Conservation (phyloP, 2,113 vertebrate species). For the Nannobrachium achirus region DNA sequence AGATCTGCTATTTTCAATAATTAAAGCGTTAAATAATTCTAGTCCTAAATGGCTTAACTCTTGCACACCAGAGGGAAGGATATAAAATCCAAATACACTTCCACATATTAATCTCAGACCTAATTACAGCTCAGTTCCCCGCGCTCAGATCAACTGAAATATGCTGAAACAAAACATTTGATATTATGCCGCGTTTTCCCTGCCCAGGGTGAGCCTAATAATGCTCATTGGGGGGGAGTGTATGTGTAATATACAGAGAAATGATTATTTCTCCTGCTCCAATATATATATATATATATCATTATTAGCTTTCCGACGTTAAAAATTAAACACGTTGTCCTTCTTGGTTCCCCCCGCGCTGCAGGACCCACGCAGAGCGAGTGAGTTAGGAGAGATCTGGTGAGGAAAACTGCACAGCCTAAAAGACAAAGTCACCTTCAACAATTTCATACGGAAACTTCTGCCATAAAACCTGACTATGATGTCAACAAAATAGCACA, state of each 20-base stretch:
- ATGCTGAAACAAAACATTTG: constrained; percentile 71
- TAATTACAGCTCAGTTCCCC: constrained; percentile 82
- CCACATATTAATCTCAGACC: constrained; percentile 77
- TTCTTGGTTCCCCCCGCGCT: neutral
- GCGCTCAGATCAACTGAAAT: constrained; percentile 79
- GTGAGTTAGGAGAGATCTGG: neutral
- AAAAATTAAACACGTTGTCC: neutral
- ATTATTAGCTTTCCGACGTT: neutral
- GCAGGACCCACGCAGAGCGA: neutral
- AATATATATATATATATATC: too few species aligned
- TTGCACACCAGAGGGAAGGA: constrained; percentile 71
- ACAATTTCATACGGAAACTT: constrained; percentile 15
- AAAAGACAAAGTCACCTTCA: constrained; percentile 47
- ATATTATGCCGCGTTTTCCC: constrained; percentile 67
- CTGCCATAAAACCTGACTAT: constrained; percentile 1
- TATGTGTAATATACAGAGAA: too few species aligned
- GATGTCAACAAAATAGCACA: constrained; percentile 8
- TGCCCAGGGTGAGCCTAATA: constrained; percentile 26
- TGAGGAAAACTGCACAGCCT: constrained; percentile 4
- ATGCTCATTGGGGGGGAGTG: constrained; percentile 14
- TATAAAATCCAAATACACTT: constrained; percentile 78
- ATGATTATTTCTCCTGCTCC: neutral
- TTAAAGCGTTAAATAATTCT: too few species aligned
- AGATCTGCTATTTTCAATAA: too few species aligned
- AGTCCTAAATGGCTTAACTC: too few species aligned